phyloP scores from a whole-genome alignment of 2,113 vertebrate species.

The Psittacus erithacus region DNA sequence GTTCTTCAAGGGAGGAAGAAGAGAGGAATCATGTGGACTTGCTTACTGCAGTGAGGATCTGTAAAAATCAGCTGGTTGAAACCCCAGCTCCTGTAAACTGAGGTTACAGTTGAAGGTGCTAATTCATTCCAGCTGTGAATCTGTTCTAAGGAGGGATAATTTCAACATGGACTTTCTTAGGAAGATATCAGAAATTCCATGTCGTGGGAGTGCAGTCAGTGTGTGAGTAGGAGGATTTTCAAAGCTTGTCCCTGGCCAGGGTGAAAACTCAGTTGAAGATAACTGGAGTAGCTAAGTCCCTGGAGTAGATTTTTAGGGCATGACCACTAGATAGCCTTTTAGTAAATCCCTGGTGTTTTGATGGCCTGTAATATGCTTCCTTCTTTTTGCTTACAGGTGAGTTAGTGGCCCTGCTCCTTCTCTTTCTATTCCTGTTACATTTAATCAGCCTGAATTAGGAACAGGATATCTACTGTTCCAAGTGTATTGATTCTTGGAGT shows the following conservation, averaged over 20 bases:
- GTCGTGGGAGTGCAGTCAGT: not conserved
- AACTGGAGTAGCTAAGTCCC: not conserved
- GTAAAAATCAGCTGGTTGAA: not conserved
- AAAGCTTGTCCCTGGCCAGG: not conserved
- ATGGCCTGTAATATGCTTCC: not conserved
- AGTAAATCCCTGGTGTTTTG: not conserved
- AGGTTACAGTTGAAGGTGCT: not conserved
- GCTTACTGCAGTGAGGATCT: not conserved
- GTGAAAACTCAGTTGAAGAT: not conserved
- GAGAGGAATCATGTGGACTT: not conserved
- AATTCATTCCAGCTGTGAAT: not conserved
- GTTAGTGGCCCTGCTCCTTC: not conserved
- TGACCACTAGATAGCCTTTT: not conserved
- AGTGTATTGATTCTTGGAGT: slow-evolving; percentile 67
- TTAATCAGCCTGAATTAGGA: slow-evolving; percentile 35
- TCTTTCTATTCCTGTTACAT: slow-evolving; percentile 26
- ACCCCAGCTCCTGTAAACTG: not conserved
- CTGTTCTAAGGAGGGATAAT: not conserved
- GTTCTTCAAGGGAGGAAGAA: not conserved
- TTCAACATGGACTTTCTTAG: not conserved
- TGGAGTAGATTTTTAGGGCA: not conserved
- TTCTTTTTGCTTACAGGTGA: not conserved
- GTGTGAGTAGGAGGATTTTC: not conserved
- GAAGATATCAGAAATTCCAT: not conserved
- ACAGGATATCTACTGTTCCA: not conserved